These are phyloP conservation scores for Cryptophagus acutangulus DNA, from an alignment of 2,888 invertebrate species.

Conservation along the genomic window DNA sequence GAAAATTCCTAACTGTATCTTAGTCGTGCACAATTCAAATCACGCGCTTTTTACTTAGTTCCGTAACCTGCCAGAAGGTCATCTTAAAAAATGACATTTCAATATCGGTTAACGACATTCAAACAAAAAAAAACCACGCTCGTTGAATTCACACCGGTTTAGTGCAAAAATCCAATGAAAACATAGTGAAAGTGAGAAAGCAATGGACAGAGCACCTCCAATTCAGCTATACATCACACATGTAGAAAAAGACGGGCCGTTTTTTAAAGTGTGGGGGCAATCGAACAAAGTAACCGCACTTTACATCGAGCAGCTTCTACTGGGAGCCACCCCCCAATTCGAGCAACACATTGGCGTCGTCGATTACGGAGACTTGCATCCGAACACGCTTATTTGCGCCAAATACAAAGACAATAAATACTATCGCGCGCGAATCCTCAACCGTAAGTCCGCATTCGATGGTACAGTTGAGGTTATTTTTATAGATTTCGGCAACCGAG, in stretches of 20 bases:
- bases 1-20: too few relatives aligned
- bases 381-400: slow-evolving; percentile 59
- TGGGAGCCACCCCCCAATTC: slow-evolving; percentile 49
- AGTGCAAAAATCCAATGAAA: too few relatives aligned
- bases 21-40: too few relatives aligned
- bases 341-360: slow-evolving; percentile 47
- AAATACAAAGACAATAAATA: slow-evolving; percentile 63
- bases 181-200: too few relatives aligned
- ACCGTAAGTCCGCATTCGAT: slow-evolving; percentile 47
- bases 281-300: slow-evolving; percentile 55
- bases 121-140: too few relatives aligned
- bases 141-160: too few relatives aligned
- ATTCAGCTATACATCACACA: slow-evolving; percentile 53
- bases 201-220: slow-evolving; percentile 11
- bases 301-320: slow-evolving; percentile 54
- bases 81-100: too few relatives aligned
- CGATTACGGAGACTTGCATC: slow-evolving; percentile 40
- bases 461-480: slow-evolving; percentile 62
- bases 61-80: too few relatives aligned
- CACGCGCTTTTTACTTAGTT: too few relatives aligned
- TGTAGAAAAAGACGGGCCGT: slow-evolving; percentile 64
- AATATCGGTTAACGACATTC: too few relatives aligned
- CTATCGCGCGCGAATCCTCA: slow-evolving; percentile 60
- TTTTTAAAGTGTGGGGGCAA: slow-evolving; percentile 70
- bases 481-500: slow-evolving; percentile 64